A percentile compares a stretch with the other conserved stretches of the same genome.
Conservation (phyloP, 1,140 invertebrate species). For the Diorhabda sublineata region DNA sequence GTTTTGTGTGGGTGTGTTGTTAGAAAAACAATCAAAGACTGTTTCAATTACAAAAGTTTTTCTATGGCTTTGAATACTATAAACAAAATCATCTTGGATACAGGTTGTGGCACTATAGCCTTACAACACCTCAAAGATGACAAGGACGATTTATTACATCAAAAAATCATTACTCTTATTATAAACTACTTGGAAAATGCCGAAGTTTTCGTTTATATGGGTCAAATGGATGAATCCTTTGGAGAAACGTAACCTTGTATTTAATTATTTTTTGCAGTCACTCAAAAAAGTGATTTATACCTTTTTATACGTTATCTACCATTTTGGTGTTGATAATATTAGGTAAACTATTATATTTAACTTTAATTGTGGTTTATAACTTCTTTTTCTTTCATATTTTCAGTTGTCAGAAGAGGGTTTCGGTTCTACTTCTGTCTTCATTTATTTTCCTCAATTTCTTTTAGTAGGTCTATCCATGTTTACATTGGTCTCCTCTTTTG, state of each 20-base stretch:
- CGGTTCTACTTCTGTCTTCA: too few species aligned
- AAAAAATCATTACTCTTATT: slow-evolving; percentile 25
- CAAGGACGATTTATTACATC: slow-evolving; percentile 26
- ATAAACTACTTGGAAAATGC: background rate
- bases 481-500: too few species aligned
- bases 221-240: background rate
- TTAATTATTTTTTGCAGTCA: too few species aligned
- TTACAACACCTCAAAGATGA: slow-evolving; percentile 28
- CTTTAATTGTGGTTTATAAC: too few species aligned
- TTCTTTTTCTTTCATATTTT: too few species aligned
- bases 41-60: slow-evolving; percentile 28
- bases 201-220: background rate
- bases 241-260: background rate
- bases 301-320: too few species aligned
- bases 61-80: slow-evolving; percentile 29
- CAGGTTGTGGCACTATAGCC: slow-evolving; percentile 27
- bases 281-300: too few species aligned
- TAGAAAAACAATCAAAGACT: slow-evolving; percentile 23
- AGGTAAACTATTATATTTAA: too few species aligned
- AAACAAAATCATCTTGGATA: slow-evolving; percentile 28
- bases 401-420: too few species aligned
- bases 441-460: too few species aligned
- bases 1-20: slow-evolving; percentile 35
- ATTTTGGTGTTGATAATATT: too few species aligned
- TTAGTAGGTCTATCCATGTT: too few species aligned